A percentile compares a stretch with the other conserved stretches of the same genome.
Evolutionary conservation across 1,140 invertebrate genomes (phyloP).

Genomic region (Mizuhopecten yessoensis): DNA sequence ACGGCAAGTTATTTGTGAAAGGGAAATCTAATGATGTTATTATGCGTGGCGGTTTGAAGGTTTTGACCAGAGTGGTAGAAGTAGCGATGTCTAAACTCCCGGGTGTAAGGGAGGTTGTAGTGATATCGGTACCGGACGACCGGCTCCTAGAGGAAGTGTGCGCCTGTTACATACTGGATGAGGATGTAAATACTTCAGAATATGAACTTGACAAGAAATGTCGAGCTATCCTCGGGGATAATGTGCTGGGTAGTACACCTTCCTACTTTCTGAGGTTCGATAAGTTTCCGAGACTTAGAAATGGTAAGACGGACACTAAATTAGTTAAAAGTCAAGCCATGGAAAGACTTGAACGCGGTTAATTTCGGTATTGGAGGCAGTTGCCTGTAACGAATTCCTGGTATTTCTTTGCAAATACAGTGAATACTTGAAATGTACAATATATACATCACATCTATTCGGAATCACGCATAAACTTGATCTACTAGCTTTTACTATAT

Average conservation of each 20-base stretch:
- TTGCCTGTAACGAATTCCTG: too few species aligned
- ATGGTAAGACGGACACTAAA: not conserved
- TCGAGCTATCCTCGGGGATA: too few species aligned
- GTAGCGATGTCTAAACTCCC: not conserved
- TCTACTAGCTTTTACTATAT: too few species aligned
- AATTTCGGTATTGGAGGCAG: too few species aligned
- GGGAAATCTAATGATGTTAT: too few species aligned
- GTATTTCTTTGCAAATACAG: too few species aligned
- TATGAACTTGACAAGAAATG: not conserved
- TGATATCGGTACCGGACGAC: too few species aligned
- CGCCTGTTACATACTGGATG: slow-evolving; percentile 27
- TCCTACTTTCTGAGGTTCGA: too few species aligned
- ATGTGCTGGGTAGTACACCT: too few species aligned
- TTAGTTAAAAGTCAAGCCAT: not conserved
- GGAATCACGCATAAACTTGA: too few species aligned
- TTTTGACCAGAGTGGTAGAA: slow-evolving; percentile 36
- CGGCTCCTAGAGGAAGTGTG: slow-evolving; percentile 52
- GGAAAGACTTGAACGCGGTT: not conserved
- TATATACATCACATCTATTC: too few species aligned
- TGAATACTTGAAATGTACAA: too few species aligned
- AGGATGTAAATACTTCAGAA: not conserved
- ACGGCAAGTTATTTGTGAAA: not conserved
- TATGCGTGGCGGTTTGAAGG: slow-evolving; percentile 35
- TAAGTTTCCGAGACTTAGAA: not conserved
- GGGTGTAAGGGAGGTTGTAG: not conserved